Conservation (phyloP, 2,113 vertebrate species). For the Neopipo cinnamomea region DNA sequence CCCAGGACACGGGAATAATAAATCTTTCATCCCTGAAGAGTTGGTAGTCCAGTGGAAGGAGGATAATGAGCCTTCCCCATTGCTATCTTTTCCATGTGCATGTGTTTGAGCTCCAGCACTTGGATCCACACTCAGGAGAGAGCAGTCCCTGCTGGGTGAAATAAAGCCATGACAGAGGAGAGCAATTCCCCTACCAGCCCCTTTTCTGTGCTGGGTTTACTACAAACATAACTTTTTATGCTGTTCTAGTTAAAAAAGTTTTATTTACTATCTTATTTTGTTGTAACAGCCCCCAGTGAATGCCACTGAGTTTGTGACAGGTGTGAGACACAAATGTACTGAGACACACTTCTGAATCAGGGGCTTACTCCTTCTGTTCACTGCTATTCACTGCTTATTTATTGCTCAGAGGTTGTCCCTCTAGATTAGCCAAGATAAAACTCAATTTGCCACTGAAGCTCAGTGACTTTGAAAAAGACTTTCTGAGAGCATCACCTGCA, state of each 20-base stretch:
- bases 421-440: background rate
- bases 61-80: background rate
- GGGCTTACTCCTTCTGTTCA: background rate
- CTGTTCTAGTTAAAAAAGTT: background rate
- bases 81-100: background rate
- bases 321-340: fast-evolving
- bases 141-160: background rate
- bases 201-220: background rate
- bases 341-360: background rate
- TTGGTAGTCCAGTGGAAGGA: background rate
- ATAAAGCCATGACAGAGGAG: background rate
- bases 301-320: background rate
- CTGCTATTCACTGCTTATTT: background rate
- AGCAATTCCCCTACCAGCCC: background rate
- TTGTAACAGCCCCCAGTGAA: background rate
- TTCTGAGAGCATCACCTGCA: background rate
- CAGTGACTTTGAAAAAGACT: background rate
- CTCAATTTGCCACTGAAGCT: background rate
- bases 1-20: background rate
- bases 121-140: background rate
- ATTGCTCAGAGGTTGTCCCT: background rate
- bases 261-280: background rate
- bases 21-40: background rate
- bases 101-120: background rate
- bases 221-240: background rate